Percentiles rank a stretch among this genome's conserved stretches.
These are phyloP conservation scores for Trichogramma evanescens DNA, from an alignment of 2,888 invertebrate genomes.

Conservation along the genomic window DNA sequence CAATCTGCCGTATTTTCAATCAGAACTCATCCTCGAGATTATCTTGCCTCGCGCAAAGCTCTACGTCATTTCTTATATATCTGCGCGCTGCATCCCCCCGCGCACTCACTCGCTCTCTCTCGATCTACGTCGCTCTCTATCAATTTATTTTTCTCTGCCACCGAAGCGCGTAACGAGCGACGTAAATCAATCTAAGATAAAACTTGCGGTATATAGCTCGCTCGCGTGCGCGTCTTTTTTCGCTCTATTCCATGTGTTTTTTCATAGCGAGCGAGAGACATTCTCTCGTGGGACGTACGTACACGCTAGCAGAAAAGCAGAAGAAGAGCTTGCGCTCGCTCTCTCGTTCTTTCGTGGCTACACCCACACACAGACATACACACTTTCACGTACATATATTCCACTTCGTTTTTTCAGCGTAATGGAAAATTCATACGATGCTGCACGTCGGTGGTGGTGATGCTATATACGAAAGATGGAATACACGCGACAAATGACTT, in stretches of 20 bases:
- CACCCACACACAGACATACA: too few relatives aligned
- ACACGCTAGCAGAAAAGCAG: too few relatives aligned
- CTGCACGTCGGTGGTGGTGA: not conserved
- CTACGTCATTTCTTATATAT: not conserved
- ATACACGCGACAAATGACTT: not conserved
- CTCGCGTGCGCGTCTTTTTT: too few relatives aligned
- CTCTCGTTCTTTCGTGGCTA: not conserved
- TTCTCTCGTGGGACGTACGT: too few relatives aligned
- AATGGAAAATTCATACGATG: slow-evolving; percentile 12
- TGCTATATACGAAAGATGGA: not conserved
- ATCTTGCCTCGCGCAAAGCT: slow-evolving; percentile 3
- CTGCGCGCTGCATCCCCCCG: slow-evolving; percentile 8
- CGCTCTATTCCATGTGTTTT: too few relatives aligned
- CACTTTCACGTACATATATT: too few relatives aligned
- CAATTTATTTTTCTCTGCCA: slow-evolving; percentile 31
- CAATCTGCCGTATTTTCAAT: slow-evolving; percentile 8
- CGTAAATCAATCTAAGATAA: slow-evolving; percentile 43
- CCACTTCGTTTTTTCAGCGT: slow-evolving; percentile 9
- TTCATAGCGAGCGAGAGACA: too few relatives aligned
- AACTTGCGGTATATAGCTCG: too few relatives aligned
- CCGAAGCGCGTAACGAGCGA: slow-evolving; percentile 47
- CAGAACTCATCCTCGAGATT: slow-evolving; percentile 4
- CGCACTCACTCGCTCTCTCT: slow-evolving; percentile 15
- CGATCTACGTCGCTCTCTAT: slow-evolving; percentile 24
- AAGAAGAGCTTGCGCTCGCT: not conserved